Conservation (phyloP, 2,888 invertebrate species). For the Ornithoptera alexandrae region DNA sequence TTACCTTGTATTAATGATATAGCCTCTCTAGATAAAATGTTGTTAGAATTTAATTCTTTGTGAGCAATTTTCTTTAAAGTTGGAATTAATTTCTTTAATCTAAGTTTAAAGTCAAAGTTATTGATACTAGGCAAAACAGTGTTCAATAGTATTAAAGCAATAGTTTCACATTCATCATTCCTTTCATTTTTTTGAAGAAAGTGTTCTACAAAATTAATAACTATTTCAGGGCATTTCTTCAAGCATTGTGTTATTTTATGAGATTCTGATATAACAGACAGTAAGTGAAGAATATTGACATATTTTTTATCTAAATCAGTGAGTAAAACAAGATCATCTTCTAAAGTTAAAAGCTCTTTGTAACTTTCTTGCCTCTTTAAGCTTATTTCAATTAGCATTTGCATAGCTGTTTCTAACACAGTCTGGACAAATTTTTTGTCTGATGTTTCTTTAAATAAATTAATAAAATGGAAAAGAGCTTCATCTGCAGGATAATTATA, state of each 20-base stretch:
- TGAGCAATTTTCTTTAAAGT: conserved; percentile 48
- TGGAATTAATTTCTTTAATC: conserved; percentile 54
- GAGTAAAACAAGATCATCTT: conserved; percentile 58
- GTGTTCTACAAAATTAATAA: conserved; percentile 72
- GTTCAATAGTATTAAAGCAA: conserved; percentile 65
- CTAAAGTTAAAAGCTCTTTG: conserved; percentile 52
- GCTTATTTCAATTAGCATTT: conserved; percentile 52
- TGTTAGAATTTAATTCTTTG: conserved; percentile 47
- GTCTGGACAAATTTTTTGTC: conserved; percentile 45
- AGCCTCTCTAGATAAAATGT: conserved; percentile 61
- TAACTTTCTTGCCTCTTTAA: conserved; percentile 41
- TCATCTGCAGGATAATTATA: conserved; percentile 45
- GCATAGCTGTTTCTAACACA: conserved; percentile 56
- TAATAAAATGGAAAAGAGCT: conserved; percentile 52
- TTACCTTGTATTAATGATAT: conserved; percentile 51
- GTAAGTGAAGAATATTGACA: conserved; percentile 68
- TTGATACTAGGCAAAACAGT: conserved; percentile 59
- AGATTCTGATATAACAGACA: conserved; percentile 73
- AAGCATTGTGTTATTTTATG: conserved; percentile 64
- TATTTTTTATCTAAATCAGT: conserved; percentile 60
- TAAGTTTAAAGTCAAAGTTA: conserved; percentile 41
- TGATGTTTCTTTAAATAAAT: conserved; percentile 49
- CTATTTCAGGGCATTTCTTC: conserved; percentile 63
- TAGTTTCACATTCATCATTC: conserved; percentile 62
- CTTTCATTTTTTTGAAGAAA: conserved; percentile 53